Conservation (phyloP, 2,797 vertebrate genomes). For the Buphagus erythrorhynchus region DNA sequence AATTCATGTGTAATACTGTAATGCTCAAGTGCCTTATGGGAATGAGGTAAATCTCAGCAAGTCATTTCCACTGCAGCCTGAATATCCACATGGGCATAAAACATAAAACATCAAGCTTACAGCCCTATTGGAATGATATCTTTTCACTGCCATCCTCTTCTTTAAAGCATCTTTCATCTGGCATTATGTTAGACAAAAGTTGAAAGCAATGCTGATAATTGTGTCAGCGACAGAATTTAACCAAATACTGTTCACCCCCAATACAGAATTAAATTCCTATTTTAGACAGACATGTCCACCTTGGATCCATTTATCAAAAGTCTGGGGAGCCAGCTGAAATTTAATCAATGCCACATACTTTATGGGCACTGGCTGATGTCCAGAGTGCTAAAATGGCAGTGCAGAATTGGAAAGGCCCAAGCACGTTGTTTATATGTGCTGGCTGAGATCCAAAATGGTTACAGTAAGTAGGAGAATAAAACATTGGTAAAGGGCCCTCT, state of each 20-base stretch:
- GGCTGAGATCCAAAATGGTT: slow-evolving; percentile 54
- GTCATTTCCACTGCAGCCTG: background rate
- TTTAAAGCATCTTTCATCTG: background rate
- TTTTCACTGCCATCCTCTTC: background rate
- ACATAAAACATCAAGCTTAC: background rate
- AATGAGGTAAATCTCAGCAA: slow-evolving; percentile 19
- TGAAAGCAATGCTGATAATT: background rate
- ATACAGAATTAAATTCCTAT: slow-evolving; percentile 1
- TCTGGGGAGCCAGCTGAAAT: slow-evolving; percentile 60
- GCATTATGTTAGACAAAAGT: background rate
- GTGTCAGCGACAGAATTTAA: background rate
- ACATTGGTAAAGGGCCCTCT: slow-evolving; percentile 25
- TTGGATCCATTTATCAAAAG: slow-evolving; percentile 40
- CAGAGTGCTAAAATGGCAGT: slow-evolving; percentile 57
- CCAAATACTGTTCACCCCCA: background rate
- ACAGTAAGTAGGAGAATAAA: slow-evolving; percentile 66
- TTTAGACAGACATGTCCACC: slow-evolving; percentile 2
- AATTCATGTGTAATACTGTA: background rate
- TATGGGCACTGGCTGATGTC: slow-evolving; percentile 49
- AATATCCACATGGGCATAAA: background rate
- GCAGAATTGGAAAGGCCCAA: slow-evolving; percentile 49
- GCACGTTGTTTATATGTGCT: slow-evolving; percentile 43
- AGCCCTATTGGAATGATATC: background rate
- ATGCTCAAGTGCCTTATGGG: background rate
- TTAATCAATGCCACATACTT: slow-evolving; percentile 57